Evolutionary conservation across 2,113 vertebrate genomes (phyloP).

Genomic region (Nerophis ophidion): DNA sequence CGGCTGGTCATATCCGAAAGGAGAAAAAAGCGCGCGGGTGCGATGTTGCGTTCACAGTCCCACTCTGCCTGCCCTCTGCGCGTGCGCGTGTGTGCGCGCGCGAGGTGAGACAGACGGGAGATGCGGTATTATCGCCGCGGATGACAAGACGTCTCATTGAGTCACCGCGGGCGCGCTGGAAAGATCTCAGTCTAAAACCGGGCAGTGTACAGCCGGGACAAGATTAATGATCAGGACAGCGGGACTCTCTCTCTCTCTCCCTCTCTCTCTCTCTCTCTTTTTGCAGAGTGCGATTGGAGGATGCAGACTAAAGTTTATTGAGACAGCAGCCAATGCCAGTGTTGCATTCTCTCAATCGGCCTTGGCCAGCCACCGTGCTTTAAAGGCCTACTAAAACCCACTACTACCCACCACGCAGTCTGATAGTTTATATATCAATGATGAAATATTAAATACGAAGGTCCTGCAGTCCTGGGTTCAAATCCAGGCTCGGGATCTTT

Average conservation of each 20-base stretch:
- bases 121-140: conserved; percentile 42
- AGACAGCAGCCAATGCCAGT: conserved; percentile 85
- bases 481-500: too few species aligned
- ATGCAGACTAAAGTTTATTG: conserved; percentile 80
- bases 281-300: conserved; percentile 79
- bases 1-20: conserved; percentile 47
- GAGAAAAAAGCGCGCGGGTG: conserved; percentile 53
- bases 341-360: conserved; percentile 78
- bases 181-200: conserved; percentile 65
- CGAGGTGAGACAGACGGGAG: conserved; percentile 12
- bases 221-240: conserved; percentile 75
- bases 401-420: too few species aligned
- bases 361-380: conserved; percentile 56
- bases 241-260: conserved; percentile 57
- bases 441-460: too few species aligned
- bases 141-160: conserved; percentile 65
- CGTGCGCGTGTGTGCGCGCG: conserved; percentile 1
- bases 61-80: conserved; percentile 32
- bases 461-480: too few species aligned
- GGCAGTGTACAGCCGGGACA: conserved; percentile 58
- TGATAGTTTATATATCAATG: too few species aligned
- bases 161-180: conserved; percentile 58
- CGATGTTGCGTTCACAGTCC: conserved; percentile 34
- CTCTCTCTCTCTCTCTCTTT: conserved; percentile 44
- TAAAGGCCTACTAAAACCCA: too few species aligned